Evolutionary conservation across 2,113 vertebrate genomes (phyloP), one percentile per base, ranked within the genome.

Genomic region (Perca fluviatilis): DNA sequence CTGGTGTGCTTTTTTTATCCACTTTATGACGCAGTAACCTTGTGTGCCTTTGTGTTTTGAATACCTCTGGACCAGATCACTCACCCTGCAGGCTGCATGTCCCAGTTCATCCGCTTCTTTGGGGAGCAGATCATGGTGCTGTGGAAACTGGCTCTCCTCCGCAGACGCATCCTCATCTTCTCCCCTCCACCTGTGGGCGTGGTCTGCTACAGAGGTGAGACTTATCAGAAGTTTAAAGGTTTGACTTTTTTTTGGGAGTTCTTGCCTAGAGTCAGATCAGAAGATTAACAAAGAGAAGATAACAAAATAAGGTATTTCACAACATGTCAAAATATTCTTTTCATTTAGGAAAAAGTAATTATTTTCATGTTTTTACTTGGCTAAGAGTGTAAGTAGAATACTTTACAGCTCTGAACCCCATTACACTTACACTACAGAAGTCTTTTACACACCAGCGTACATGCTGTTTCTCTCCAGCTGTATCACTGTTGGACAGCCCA

Each of bases 91-190:
- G 98, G 98, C 89, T 99, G 98, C 69, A 98, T 99, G 98, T 99
- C 98, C 86, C 98, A 99, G 96, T 99, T 99, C 92, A 98, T 98
- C 84, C 97, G 97, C 91, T 99, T 99, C 95, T 99, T 99, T 0
- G 98, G 97, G 11, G 98, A 99, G 87, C 98, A 98, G 93, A 98
- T 99, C 93, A 96, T 99, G 57, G 95, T 97, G 58, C 96, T 99
- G 75, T 99, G 98, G 98, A 99, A 99, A 79, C 97, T 98, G 62
- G 97, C 98, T 86, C 95, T 99, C 79, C 96, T 99, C 50, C 95
- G 98, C 80, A 96, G 97, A 89, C 97, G 98, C 81, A 98, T 99
- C 87, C 90, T 99, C 90, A 98, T 99, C 91, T 99, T 99, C 91
- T 99, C 97, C 13, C 97, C 97, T 0, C 98, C 98, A 3, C 98